phyloP scores from a whole-genome alignment of 2,888 invertebrate genomes.

The Baronia brevicornis region DNA sequence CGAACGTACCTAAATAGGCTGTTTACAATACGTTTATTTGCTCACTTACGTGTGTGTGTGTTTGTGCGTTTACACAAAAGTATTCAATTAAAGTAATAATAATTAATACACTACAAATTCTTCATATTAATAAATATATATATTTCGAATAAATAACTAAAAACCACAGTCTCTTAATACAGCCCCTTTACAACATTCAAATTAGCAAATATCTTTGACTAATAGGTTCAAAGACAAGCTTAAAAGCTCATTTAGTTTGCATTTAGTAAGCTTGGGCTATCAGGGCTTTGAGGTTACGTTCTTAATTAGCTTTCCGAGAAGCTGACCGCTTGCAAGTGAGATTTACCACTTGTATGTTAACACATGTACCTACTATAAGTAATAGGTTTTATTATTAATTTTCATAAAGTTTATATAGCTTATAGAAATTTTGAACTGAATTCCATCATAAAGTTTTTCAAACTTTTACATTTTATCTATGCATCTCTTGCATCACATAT shows the following conservation, averaged over 20 bases:
- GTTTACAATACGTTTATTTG: too few relatives aligned
- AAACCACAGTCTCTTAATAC: slow-evolving; percentile 12
- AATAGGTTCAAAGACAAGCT: slow-evolving; percentile 48
- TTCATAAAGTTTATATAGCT: too few relatives aligned
- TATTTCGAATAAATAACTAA: slow-evolving; percentile 11
- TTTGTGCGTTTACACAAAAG: too few relatives aligned
- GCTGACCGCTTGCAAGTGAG: slow-evolving; percentile 64
- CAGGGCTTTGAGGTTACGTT: slow-evolving; percentile 55
- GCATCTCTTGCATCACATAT: too few relatives aligned
- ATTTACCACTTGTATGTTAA: slow-evolving; percentile 32
- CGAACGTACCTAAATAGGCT: too few relatives aligned
- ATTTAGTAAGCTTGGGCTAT: slow-evolving; percentile 56
- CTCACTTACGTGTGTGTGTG: too few relatives aligned
- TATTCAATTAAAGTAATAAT: too few relatives aligned
- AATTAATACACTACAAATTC: slow-evolving; percentile 12
- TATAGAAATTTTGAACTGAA: too few relatives aligned
- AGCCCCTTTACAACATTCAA: slow-evolving; percentile 29
- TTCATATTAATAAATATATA: slow-evolving; percentile 17
- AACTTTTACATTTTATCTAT: too few relatives aligned
- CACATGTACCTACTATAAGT: too few relatives aligned
- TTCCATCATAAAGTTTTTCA: too few relatives aligned
- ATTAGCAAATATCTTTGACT: slow-evolving; percentile 29
- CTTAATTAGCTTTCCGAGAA: slow-evolving; percentile 69
- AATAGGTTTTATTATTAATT: too few relatives aligned
- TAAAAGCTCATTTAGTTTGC: slow-evolving; percentile 54